Conservation (phyloP, 1,140 invertebrate genomes). For the Diachasma alloeum region DNA sequence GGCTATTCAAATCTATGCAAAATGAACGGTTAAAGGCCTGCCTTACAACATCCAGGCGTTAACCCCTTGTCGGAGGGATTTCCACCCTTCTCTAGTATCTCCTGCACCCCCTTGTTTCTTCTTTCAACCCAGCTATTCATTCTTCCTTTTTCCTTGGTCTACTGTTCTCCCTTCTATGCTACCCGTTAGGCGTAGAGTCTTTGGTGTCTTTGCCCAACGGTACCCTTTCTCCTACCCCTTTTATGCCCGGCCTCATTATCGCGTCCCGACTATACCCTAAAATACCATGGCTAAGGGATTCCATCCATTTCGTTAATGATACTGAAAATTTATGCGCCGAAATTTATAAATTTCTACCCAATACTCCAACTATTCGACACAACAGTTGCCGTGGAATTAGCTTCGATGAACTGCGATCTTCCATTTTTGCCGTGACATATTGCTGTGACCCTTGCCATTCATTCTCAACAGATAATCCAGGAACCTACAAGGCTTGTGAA, state of each 20-base stretch:
- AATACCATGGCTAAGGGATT: slow-evolving; percentile 59
- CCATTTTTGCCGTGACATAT: neutral
- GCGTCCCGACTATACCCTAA: slow-evolving; percentile 59
- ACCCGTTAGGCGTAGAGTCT: slow-evolving; percentile 30
- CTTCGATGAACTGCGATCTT: neutral
- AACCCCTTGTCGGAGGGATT: slow-evolving; percentile 54
- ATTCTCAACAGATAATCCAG: neutral
- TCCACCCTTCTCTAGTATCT: slow-evolving; percentile 19
- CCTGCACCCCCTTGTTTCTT: slow-evolving; percentile 24
- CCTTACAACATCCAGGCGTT: slow-evolving; percentile 50
- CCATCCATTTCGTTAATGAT: slow-evolving; percentile 7
- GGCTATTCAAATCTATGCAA: slow-evolving; percentile 67
- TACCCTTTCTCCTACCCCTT: slow-evolving; percentile 36
- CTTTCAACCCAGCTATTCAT: slow-evolving; percentile 26
- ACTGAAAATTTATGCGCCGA: slow-evolving; percentile 40
- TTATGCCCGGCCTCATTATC: slow-evolving; percentile 62
- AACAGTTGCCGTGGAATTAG: neutral
- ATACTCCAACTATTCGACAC: too few species aligned
- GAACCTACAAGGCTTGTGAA: neutral
- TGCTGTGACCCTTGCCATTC: neutral
- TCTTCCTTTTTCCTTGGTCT: slow-evolving; percentile 25
- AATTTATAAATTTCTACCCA: neutral
- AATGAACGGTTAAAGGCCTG: slow-evolving; percentile 63
- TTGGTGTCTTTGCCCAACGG: slow-evolving; percentile 57
- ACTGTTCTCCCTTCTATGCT: slow-evolving; percentile 20